These are phyloP conservation scores for Karalla daura DNA, from an alignment of 2,797 vertebrate genomes.

Conservation along the genomic window DNA sequence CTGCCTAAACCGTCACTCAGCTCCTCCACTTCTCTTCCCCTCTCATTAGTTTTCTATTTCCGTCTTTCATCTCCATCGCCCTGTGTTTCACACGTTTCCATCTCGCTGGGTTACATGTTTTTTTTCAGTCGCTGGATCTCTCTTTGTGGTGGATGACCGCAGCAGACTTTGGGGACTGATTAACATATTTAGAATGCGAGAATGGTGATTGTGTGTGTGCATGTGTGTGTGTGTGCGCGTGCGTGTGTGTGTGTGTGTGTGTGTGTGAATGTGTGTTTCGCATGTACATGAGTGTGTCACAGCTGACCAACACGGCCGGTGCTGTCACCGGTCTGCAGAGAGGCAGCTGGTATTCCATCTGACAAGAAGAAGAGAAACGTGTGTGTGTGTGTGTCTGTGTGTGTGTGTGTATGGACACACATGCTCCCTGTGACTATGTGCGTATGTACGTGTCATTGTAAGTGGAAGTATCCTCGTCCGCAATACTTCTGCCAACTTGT, in stretches of 20 bases:
- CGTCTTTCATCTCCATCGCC: conserved; percentile 18
- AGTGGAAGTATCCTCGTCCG: conserved; percentile 2
- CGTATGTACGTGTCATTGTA: not conserved
- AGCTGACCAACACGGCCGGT: conserved; percentile 54
- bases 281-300: conserved; percentile 49
- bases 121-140: not conserved
- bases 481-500: conserved; percentile 10
- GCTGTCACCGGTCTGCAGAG: conserved; percentile 55
- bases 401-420: not conserved
- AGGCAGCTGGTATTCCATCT: conserved; percentile 75
- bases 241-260: conserved; percentile 19
- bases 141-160: conserved; percentile 19
- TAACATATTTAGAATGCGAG: conserved; percentile 49
- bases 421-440: too few relatives aligned
- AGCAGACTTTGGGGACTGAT: conserved; percentile 43
- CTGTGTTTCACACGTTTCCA: conserved; percentile 25
- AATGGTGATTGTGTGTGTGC: conserved; percentile 40
- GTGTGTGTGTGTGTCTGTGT: conserved; percentile 12
- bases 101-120: conserved; percentile 7
- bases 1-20: conserved; percentile 25
- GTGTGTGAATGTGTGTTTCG: conserved; percentile 13
- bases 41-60: conserved; percentile 35
- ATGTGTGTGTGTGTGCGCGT: conserved; percentile 27
- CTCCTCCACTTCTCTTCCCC: conserved; percentile 17
- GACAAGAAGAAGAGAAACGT: conserved; percentile 42